Conservation (phyloP, 2,888 invertebrate genomes). For the Pammene fasciana region DNA sequence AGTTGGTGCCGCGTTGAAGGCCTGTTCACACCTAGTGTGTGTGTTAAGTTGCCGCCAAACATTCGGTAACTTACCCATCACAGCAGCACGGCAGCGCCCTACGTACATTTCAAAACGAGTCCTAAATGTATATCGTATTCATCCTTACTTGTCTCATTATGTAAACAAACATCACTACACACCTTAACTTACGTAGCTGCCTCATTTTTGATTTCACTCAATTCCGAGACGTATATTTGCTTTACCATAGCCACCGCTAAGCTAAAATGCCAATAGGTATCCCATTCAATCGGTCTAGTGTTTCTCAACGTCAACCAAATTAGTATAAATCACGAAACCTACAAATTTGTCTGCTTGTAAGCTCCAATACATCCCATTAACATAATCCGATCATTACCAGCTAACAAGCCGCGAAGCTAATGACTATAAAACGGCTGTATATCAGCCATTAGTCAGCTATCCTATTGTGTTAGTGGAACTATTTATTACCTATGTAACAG, state of each 20-base stretch:
- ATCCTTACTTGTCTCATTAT: too few species aligned
- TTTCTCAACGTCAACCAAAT: neutral
- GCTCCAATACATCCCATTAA: conserved; percentile 18
- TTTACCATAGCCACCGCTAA: too few species aligned
- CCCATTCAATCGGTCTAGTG: neutral
- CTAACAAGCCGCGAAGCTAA: conserved; percentile 20
- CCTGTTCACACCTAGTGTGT: neutral
- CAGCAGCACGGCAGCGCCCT: too few species aligned
- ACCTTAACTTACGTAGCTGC: too few species aligned
- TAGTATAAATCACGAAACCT: conserved; percentile 4
- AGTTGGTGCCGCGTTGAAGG: conserved; percentile 1
- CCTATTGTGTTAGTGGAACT: conserved; percentile 15
- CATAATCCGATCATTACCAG: conserved; percentile 31
- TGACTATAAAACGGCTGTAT: conserved; percentile 18
- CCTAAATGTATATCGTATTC: too few species aligned
- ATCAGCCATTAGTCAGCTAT: conserved; percentile 21
- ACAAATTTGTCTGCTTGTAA: neutral
- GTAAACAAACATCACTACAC: too few species aligned
- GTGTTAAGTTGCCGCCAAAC: too few species aligned
- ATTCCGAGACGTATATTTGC: too few species aligned
- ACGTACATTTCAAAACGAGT: too few species aligned
- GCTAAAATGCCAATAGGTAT: neutral
- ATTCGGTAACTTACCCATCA: too few species aligned
- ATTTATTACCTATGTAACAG: conserved; percentile 9
- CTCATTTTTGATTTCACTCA: too few species aligned